Conservation (phyloP, 2,113 vertebrate species). For the Petromus typicus region DNA sequence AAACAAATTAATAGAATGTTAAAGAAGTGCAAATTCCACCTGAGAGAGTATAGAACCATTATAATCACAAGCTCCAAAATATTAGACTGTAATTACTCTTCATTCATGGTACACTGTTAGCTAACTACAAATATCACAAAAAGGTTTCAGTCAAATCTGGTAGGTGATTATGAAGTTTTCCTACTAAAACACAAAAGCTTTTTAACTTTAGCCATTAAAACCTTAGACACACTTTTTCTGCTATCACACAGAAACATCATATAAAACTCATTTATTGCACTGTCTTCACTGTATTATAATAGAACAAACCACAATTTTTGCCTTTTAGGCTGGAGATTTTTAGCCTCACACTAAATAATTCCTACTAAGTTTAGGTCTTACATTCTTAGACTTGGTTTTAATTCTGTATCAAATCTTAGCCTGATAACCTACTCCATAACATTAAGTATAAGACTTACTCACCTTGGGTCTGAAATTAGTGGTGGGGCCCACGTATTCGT, state of each 20-base stretch:
- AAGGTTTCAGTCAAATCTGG: background rate
- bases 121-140: conserved; percentile 7
- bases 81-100: background rate
- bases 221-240: background rate
- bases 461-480: conserved; percentile 98
- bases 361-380: background rate
- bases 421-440: background rate
- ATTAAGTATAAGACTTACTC: background rate
- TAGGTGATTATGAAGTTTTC: background rate
- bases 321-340: background rate
- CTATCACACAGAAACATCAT: background rate
- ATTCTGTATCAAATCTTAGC: background rate
- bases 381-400: background rate
- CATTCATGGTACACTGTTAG: background rate
- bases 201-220: background rate
- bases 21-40: conserved; percentile 15
- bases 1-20: conserved; percentile 8
- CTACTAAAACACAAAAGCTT: conserved; percentile 5
- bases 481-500: conserved; percentile 97
- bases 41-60: background rate
- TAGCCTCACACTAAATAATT: background rate
- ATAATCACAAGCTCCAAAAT: conserved; percentile 23
- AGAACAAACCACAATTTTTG: background rate
- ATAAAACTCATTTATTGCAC: background rate
- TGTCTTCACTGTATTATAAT: background rate